Conservation (phyloP, 2,113 vertebrate genomes). For the Macrotus californicus region DNA sequence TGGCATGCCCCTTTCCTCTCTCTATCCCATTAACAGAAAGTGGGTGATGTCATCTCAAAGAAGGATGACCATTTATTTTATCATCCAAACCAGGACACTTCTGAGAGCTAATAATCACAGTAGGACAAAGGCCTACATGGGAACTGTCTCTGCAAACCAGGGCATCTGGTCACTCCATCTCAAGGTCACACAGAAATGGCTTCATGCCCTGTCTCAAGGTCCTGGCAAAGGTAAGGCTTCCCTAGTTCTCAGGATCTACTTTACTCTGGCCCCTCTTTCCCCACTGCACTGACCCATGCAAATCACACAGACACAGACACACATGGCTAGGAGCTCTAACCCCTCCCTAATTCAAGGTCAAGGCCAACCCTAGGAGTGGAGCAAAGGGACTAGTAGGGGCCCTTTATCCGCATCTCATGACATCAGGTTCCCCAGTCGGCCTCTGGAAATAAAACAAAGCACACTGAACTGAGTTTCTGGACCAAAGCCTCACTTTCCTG, state of each 20-base stretch:
- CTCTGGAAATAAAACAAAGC: conserved; percentile 8
- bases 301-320: background rate
- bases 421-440: background rate
- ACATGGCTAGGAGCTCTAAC: background rate
- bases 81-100: conserved; percentile 61
- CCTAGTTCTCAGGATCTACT: background rate
- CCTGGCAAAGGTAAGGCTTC: background rate
- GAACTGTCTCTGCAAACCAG: conserved; percentile 53
- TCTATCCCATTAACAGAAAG: conserved; percentile 47
- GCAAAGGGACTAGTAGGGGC: background rate
- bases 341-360: background rate
- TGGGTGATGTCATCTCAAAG: conserved; percentile 42
- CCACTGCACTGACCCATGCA: background rate
- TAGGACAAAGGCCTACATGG: conserved; percentile 26
- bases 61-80: conserved; percentile 47
- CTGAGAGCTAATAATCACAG: conserved; percentile 40
- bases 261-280: background rate
- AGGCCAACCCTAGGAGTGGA: background rate
- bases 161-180: background rate
- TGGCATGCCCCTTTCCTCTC: background rate
- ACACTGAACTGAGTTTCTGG: background rate
- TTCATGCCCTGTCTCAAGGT: background rate
- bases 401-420: background rate
- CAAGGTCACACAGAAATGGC: conserved; percentile 41
- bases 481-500: background rate